Evolutionary conservation across 1,140 invertebrate genomes (phyloP).

Genomic region (Diprion similis): DNA sequence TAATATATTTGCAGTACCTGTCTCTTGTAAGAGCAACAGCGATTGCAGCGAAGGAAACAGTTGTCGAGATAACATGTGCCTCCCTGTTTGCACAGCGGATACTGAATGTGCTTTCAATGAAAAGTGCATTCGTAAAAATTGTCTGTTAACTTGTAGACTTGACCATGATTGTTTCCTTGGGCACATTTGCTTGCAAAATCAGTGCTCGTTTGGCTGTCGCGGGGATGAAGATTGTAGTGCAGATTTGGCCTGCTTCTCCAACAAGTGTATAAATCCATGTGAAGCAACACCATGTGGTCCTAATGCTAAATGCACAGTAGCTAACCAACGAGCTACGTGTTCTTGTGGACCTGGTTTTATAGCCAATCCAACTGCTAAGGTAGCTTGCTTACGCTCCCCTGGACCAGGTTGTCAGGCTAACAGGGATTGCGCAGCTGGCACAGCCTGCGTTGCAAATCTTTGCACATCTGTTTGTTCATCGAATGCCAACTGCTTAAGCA

Average conservation of each 20-base stretch:
- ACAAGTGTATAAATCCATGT: slow-evolving; percentile 84
- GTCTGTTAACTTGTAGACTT: slow-evolving; percentile 84
- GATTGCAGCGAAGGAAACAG: slow-evolving; percentile 75
- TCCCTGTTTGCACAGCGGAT: slow-evolving; percentile 77
- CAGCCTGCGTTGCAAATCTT: slow-evolving; percentile 73
- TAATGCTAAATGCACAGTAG: slow-evolving; percentile 80
- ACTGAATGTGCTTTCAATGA: slow-evolving; percentile 90
- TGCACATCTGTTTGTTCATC: slow-evolving; percentile 81
- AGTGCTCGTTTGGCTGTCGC: slow-evolving; percentile 85
- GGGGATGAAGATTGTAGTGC: slow-evolving; percentile 86
- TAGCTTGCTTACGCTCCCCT: slow-evolving; percentile 82
- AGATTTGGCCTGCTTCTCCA: slow-evolving; percentile 79
- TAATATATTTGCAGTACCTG: slow-evolving; percentile 69
- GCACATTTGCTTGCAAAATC: slow-evolving; percentile 85
- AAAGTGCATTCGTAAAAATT: slow-evolving; percentile 82
- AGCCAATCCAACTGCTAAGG: slow-evolving; percentile 81
- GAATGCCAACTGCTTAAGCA: slow-evolving; percentile 77
- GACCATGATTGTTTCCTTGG: slow-evolving; percentile 92
- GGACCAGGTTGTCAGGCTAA: slow-evolving; percentile 74
- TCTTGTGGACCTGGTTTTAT: slow-evolving; percentile 80
- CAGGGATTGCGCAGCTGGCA: slow-evolving; percentile 73
- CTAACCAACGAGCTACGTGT: slow-evolving; percentile 83
- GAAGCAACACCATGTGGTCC: slow-evolving; percentile 79
- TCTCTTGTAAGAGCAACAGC: slow-evolving; percentile 72
- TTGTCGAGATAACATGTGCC: slow-evolving; percentile 81